Percentiles rank a stretch among this genome's conserved stretches.
Evolutionary conservation across 2,113 vertebrate species (phyloP).

Genomic region (Anguilla japonica): DNA sequence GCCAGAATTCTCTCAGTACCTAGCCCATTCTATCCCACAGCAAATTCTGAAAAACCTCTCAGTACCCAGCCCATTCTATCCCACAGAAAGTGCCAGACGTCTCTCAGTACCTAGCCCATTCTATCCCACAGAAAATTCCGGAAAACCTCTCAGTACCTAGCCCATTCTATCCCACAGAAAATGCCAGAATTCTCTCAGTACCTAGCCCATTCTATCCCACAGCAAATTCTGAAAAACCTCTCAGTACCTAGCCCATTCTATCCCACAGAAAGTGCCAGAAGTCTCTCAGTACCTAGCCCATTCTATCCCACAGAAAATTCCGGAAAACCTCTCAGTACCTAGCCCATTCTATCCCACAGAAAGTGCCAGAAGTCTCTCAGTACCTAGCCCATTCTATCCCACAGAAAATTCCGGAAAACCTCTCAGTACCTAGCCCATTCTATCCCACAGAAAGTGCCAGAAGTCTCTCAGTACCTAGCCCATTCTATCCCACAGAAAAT

Average conservation of each 20-base stretch:
- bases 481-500: background rate
- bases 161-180: background rate
- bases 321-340: background rate
- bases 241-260: background rate
- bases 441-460: no score
- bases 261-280: background rate
- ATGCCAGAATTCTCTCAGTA: background rate
- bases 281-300: background rate
- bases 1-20: background rate
- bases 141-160: background rate
- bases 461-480: no score
- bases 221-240: background rate
- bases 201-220: background rate
- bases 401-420: background rate
- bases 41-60: background rate
- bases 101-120: background rate
- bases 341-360: background rate
- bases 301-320: background rate
- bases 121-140: background rate
- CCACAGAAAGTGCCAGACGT: background rate
- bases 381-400: background rate
- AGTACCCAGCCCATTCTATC: background rate
- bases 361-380: background rate
- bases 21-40: no score
- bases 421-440: background rate